Percentiles rank a stretch among this genome's conserved stretches.
These are phyloP conservation scores for Cloeon dipterum DNA, from an alignment of 2,888 invertebrate genomes.

Conservation along the genomic window DNA sequence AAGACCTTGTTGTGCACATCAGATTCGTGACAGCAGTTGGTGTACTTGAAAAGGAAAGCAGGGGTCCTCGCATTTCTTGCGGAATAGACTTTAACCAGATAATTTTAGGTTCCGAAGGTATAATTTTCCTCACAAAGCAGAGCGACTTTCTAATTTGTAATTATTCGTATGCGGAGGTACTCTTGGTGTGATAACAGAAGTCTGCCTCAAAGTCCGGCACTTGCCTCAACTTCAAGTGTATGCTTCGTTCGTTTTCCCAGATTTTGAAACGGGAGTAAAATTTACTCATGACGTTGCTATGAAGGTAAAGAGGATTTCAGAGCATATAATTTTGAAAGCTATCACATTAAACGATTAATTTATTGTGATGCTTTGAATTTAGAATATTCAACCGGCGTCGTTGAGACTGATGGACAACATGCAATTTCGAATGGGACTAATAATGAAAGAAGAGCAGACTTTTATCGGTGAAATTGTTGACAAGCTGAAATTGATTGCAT, in stretches of 20 bases:
- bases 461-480: constrained; percentile 21
- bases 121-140: too few species aligned
- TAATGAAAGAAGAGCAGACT: constrained; percentile 10
- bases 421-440: constrained; percentile 29
- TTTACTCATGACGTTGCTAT: constrained; percentile 29
- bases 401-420: constrained; percentile 34
- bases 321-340: not conserved
- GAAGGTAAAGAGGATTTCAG: too few species aligned
- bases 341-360: too few species aligned
- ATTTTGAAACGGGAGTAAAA: constrained; percentile 27
- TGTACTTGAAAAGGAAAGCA: constrained; percentile 23
- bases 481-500: constrained; percentile 25
- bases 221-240: constrained; percentile 25
- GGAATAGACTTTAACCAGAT: constrained; percentile 32
- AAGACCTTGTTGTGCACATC: constrained; percentile 27
- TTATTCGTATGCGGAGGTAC: constrained; percentile 25
- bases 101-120: constrained; percentile 29
- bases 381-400: constrained; percentile 32
- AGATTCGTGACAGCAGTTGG: constrained; percentile 27
- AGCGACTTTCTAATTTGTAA: too few species aligned
- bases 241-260: constrained; percentile 31
- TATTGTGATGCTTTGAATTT: too few species aligned
- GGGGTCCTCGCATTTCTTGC: constrained; percentile 25
- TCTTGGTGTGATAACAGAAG: constrained; percentile 30
- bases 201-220: constrained; percentile 29